Evolutionary conservation across 2,888 invertebrate species (phyloP).

Genomic region (Metopia argyrocephala): DNA sequence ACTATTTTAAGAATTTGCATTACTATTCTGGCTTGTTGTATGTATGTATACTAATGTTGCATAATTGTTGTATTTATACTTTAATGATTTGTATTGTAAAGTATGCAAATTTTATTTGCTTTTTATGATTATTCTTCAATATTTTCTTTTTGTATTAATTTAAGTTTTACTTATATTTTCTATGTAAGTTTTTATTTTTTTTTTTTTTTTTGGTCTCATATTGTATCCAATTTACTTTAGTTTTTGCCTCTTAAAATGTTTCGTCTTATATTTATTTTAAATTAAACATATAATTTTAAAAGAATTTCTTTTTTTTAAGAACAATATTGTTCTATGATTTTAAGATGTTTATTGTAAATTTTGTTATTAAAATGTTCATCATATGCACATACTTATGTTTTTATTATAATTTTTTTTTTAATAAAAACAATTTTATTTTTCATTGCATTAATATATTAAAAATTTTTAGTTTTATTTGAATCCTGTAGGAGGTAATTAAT

Average conservation of each 20-base stretch:
- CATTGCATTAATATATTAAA: not conserved
- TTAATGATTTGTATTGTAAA: not conserved
- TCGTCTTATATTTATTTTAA: constrained; percentile 7
- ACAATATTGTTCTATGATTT: constrained; percentile 4
- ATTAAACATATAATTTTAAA: not conserved
- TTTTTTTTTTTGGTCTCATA: constrained; percentile 41
- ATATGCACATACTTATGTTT: constrained; percentile 32
- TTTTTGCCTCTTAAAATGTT: not conserved
- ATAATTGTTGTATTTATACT: not conserved
- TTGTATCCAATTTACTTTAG: constrained; percentile 26
- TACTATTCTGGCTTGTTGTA: not conserved
- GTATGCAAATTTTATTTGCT: not conserved
- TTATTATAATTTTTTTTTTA: not conserved
- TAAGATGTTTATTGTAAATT: constrained; percentile 31
- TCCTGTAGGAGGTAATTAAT: no score
- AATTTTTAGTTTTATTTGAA: not conserved
- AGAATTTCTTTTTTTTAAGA: constrained; percentile 4
- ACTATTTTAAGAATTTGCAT: not conserved
- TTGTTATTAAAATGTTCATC: constrained; percentile 15
- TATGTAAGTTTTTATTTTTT: no score
- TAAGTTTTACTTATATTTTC: no score
- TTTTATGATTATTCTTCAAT: not conserved
- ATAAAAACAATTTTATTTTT: not conserved
- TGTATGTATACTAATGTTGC: not conserved
- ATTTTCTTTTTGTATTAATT: not conserved